Evolutionary conservation across 2,113 vertebrate species (phyloP).

Genomic region (Halichoerus grypus): DNA sequence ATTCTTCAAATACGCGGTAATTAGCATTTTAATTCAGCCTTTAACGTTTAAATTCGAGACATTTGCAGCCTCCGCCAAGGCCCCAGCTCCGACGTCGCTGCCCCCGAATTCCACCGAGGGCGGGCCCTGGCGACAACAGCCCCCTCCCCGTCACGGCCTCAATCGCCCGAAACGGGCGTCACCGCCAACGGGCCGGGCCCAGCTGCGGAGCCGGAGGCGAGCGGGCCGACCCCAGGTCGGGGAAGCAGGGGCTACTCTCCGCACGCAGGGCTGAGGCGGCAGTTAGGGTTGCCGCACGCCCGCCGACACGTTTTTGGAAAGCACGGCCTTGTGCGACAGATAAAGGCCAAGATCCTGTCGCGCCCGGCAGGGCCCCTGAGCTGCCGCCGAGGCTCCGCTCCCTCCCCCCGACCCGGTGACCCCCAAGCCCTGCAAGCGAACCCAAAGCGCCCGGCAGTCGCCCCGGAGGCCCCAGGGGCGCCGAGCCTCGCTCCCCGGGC

Average conservation of each 20-base stretch:
- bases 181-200: conserved; percentile 58
- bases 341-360: background rate
- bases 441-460: conserved; percentile 39
- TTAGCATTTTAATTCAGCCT: conserved; percentile 94
- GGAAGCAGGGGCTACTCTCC: background rate
- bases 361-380: background rate
- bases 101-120: conserved; percentile 66
- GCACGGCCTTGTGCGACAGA: background rate
- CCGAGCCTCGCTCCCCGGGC: background rate
- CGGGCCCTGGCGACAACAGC: background rate
- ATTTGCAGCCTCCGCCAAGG: conserved; percentile 78
- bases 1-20: conserved; percentile 93
- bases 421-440: conserved; percentile 71
- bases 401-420: conserved; percentile 66
- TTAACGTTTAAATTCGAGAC: conserved; percentile 91
- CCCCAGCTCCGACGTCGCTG: conserved; percentile 73
- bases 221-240: background rate
- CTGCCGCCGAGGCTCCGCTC: conserved; percentile 72
- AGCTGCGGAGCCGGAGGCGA: conserved; percentile 64
- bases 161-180: conserved; percentile 43
- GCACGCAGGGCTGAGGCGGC: background rate
- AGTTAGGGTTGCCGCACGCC: background rate
- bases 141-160: conserved; percentile 23
- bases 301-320: background rate
- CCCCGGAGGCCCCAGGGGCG: conserved; percentile 28